These are phyloP conservation scores for Eupithecia subumbrata DNA, from an alignment of 2,888 invertebrate species.

Conservation along the genomic window DNA sequence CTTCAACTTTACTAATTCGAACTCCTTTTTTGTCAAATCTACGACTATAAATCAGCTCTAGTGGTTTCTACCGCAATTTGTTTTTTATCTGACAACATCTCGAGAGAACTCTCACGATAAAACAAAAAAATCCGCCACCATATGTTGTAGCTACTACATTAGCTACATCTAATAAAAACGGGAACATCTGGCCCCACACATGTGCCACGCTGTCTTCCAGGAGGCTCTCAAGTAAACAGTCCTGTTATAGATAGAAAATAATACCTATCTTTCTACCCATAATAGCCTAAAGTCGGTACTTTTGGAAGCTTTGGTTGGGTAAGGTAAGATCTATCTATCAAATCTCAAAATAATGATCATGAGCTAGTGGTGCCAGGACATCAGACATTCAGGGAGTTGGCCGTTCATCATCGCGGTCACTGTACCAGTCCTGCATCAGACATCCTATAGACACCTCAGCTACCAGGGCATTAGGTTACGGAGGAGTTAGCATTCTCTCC, in stretches of 20 bases:
- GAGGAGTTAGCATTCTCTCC: constrained; percentile 46
- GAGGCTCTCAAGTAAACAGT: constrained; percentile 32
- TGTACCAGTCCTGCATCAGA: constrained; percentile 8
- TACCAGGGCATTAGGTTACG: constrained; percentile 58
- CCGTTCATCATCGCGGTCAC: not conserved
- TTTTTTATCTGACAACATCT: constrained; percentile 5
- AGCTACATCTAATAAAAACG: constrained; percentile 17
- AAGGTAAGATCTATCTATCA: not conserved
- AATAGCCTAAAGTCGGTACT: not conserved
- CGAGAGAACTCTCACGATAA: constrained; percentile 31
- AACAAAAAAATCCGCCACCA: constrained; percentile 29
- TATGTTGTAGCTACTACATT: constrained; percentile 12
- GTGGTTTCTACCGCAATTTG: not conserved
- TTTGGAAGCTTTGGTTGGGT: not conserved
- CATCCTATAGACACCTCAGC: constrained; percentile 27
- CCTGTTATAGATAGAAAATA: constrained; percentile 3
- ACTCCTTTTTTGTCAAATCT: constrained; percentile 3
- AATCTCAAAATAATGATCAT: not conserved
- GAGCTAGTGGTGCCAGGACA: not conserved
- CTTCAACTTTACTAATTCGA: constrained; percentile 3
- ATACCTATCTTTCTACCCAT: not conserved
- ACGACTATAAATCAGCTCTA: not conserved
- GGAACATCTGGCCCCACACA: constrained; percentile 40
- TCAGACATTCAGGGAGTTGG: not conserved
- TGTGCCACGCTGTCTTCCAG: constrained; percentile 30